A percentile compares a stretch with the other conserved stretches of the same genome.
These are phyloP conservation scores for Grantiella picta DNA, from an alignment of 2,113 vertebrate genomes.

Conservation along the genomic window DNA sequence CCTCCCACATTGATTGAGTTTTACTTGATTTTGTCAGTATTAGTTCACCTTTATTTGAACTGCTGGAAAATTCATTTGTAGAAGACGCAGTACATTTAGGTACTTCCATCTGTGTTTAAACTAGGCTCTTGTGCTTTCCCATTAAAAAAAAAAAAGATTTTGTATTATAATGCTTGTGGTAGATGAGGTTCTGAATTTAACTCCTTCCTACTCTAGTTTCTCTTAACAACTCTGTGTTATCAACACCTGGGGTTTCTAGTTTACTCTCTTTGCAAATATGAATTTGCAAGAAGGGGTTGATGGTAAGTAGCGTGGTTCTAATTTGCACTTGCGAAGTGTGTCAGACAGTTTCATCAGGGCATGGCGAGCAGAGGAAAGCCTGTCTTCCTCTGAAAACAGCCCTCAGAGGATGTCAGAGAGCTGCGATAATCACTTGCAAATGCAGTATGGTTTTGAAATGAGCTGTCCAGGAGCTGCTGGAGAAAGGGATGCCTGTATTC, in stretches of 20 bases:
- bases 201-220: constrained; percentile 59
- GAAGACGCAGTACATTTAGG: constrained; percentile 58
- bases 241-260: constrained; percentile 65
- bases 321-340: constrained; percentile 53
- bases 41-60: constrained; percentile 61
- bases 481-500: background rate
- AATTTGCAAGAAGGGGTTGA: constrained; percentile 55
- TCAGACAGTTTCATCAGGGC: constrained; percentile 45
- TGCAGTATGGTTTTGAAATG: constrained; percentile 37
- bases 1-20: constrained; percentile 5
- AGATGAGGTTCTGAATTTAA: constrained; percentile 57
- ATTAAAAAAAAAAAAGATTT: constrained; percentile 10
- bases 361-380: constrained; percentile 25
- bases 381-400: constrained; percentile 48
- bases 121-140: constrained; percentile 56
- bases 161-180: constrained; percentile 47
- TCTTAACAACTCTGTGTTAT: constrained; percentile 25
- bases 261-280: constrained; percentile 61
- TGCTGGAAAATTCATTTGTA: constrained; percentile 60
- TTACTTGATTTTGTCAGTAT: constrained; percentile 40
- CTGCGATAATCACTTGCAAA: background rate
- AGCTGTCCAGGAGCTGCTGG: constrained; percentile 51
- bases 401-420: constrained; percentile 25
- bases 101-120: constrained; percentile 64
- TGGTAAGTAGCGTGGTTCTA: constrained; percentile 54